Evolutionary conservation across 2,888 invertebrate species (phyloP).

Genomic region (Patella pellucida): DNA sequence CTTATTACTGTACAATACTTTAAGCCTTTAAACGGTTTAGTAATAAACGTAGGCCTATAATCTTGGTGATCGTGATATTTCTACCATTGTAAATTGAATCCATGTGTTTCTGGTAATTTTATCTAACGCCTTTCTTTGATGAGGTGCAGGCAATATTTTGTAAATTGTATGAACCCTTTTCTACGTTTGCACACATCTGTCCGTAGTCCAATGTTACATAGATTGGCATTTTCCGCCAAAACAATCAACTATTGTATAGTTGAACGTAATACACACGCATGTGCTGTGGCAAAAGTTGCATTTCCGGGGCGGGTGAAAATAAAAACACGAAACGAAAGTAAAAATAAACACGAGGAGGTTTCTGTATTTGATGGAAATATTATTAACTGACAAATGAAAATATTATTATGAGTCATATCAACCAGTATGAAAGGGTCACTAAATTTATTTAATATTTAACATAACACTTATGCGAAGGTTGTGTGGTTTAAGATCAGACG

Average conservation of each 20-base stretch:
- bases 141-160: conserved; percentile 8
- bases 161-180: conserved; percentile 7
- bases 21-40: no score
- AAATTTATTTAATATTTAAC: background rate
- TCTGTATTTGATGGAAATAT: background rate
- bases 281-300: conserved; percentile 7
- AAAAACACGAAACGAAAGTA: conserved; percentile 7
- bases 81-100: background rate
- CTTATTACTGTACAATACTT: no score
- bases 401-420: conserved; percentile 4
- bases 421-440: background rate
- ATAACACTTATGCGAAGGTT: background rate
- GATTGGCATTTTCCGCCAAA: background rate
- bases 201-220: background rate
- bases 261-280: background rate
- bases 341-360: conserved; percentile 6
- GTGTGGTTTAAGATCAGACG: no score
- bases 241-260: background rate
- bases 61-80: no score
- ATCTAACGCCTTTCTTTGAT: conserved; percentile 6
- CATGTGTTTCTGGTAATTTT: background rate
- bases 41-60: no score
- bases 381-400: conserved; percentile 1
- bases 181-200: conserved; percentile 1
- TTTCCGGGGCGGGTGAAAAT: conserved; percentile 11